Conservation (phyloP, 2,113 vertebrate species). For the Balaeniceps rex region DNA sequence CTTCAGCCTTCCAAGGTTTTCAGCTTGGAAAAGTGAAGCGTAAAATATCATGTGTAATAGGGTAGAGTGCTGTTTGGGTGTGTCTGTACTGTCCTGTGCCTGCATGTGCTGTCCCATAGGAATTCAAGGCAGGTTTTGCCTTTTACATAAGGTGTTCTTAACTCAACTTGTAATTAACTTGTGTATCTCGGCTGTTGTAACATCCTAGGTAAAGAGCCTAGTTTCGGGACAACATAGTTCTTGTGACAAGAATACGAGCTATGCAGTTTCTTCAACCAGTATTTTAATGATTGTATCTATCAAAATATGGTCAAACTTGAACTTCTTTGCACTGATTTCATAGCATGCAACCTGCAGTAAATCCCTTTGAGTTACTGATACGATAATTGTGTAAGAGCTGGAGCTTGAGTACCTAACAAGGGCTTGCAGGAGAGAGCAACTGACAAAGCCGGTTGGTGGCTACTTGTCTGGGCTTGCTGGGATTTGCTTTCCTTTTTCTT, state of each 20-base stretch:
- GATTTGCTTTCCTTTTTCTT: neutral
- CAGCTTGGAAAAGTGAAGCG: neutral
- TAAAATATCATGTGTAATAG: neutral
- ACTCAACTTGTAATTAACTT: neutral
- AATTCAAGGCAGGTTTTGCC: neutral
- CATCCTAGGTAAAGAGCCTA: neutral
- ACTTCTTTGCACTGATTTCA: neutral
- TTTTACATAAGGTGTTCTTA: neutral
- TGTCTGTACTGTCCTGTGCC: neutral
- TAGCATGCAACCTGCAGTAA: neutral
- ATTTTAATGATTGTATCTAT: neutral
- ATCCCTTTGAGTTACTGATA: neutral
- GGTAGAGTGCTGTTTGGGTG: neutral
- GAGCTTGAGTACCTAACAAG: neutral
- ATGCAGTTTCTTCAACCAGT: neutral
- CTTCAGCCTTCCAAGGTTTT: neutral
- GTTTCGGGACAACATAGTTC: neutral
- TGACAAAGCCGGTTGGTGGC: neutral
- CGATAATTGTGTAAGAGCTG: neutral
- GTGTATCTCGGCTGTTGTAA: neutral
- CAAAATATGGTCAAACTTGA: neutral
- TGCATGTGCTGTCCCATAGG: neutral
- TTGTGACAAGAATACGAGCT: neutral
- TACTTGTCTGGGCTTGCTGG: neutral
- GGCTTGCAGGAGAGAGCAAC: neutral